Conservation (phyloP, 2,888 invertebrate species). For the Tribolium freemani region DNA sequence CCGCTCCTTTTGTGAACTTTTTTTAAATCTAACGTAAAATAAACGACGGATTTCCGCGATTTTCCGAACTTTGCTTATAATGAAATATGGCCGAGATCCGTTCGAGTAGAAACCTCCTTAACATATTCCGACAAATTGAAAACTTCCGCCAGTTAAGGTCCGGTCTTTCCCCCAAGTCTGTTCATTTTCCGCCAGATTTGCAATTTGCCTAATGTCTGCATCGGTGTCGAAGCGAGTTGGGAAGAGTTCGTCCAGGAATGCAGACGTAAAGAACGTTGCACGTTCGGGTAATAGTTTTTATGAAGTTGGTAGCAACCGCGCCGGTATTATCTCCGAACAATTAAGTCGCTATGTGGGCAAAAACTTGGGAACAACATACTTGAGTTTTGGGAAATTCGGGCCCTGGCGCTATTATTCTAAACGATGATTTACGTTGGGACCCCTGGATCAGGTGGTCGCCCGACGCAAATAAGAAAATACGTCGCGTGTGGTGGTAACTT, state of each 20-base stretch:
- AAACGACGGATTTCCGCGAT: constrained; percentile 12
- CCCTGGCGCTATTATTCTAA: constrained; percentile 3
- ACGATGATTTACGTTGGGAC: constrained; percentile 19
- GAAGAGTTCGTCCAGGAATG: not conserved
- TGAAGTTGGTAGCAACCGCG: constrained; percentile 10
- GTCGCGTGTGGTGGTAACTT: constrained; percentile 42
- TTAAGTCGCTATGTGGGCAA: constrained; percentile 14
- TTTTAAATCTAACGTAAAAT: constrained; percentile 5
- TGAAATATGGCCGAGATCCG: constrained; percentile 8
- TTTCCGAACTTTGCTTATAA: constrained; percentile 13
- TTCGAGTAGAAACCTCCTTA: constrained; percentile 1
- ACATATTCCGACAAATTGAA: constrained; percentile 19
- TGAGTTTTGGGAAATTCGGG: not conserved
- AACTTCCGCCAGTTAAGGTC: constrained; percentile 3
- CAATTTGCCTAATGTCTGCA: constrained; percentile 26
- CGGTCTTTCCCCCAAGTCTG: not conserved
- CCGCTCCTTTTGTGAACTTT: not conserved
- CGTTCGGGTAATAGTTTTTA: constrained; percentile 33
- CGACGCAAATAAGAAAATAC: constrained; percentile 37
- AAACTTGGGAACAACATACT: not conserved
- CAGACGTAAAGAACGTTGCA: constrained; percentile 1
- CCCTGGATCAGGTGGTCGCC: constrained; percentile 26
- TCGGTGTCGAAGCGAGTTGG: constrained; percentile 3
- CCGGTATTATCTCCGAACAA: constrained; percentile 22
- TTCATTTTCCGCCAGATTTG: constrained; percentile 9